Base-by-base conservation (phyloP, 2,888 invertebrate genomes). In the Hemaris fuciformis region DNA sequence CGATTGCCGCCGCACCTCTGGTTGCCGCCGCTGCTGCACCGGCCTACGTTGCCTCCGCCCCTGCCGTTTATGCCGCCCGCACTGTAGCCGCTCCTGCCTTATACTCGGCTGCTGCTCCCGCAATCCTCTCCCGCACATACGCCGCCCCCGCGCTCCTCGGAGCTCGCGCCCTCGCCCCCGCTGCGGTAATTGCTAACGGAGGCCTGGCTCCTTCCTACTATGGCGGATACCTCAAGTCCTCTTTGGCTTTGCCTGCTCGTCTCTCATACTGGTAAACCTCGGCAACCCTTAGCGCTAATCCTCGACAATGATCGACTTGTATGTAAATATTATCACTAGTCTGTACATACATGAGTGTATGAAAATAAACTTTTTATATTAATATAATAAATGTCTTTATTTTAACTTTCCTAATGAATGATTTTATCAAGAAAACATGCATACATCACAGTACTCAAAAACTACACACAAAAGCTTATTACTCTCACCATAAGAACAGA, bases 191-290 rank as follows among this genome's bases (percentile, higher is more conserved):
- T 7, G 61, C 57, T 46, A 7, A 27, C 10, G 18, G 53, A 10
- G 53, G 18, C 46, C 6, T 46, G n/a, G 18, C 31, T 53, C 31
- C 27, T 67, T 76, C 75, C 34, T 77, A 80, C 66, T 74, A 75
- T 61, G 63, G 65, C 34, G 64, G 71, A 34, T 74, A 75, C 62
- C 64, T 65, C 31, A 62, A 72, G 25, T 74, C 80, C 59, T 81
- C 80, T 27, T 63, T 78, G 60, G 70, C 79, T 58, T 84, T 81
- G 69, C 74, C 86, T 59, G 85, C 89, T 72, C 66, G 87, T 90
- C 70, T 83, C 90, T 18, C 78, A 86, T 66, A 85, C 88, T 87
- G 87, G 87, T 87, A 83, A 82, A 73, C 58, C 42, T 62, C 59
- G 62, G 74, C 61, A 65, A 68, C 63, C 41, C 60, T 62, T 70